Evolutionary conservation across 1,140 invertebrate species (phyloP).

Genomic region (Cotesia vestalis): DNA sequence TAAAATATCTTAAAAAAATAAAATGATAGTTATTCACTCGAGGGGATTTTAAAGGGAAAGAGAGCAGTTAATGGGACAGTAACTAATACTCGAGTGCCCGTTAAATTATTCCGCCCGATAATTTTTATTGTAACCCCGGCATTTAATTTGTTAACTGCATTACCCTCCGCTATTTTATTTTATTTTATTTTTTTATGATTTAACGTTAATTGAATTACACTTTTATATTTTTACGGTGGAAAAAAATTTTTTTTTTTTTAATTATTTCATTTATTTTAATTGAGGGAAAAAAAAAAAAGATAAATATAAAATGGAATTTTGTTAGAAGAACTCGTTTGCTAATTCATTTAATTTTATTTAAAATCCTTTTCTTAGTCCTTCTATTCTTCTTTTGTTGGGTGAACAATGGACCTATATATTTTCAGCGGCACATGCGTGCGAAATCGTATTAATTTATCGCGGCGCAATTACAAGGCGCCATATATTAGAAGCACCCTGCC

Average conservation of each 20-base stretch:
- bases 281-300: neutral
- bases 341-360: neutral
- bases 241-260: neutral
- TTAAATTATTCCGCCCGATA: constrained; percentile 44
- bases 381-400: constrained; percentile 27
- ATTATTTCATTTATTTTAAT: neutral
- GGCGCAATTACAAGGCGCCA: constrained; percentile 59
- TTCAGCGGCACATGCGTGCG: constrained; percentile 58
- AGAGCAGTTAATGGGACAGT: constrained; percentile 30
- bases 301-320: neutral
- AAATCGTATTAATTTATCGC: constrained; percentile 63
- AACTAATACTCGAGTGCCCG: constrained; percentile 41
- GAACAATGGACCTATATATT: constrained; percentile 59
- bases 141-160: constrained; percentile 22
- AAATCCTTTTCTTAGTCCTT: neutral
- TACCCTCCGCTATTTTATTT: neutral
- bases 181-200: neutral
- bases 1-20: too few species aligned
- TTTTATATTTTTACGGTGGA: neutral
- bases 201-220: neutral
- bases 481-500: constrained; percentile 45
- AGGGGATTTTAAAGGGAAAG: constrained; percentile 27
- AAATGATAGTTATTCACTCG: too few species aligned
- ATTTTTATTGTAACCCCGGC: constrained; percentile 41
- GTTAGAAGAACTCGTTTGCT: neutral